phyloP scores from a whole-genome alignment of 2,888 invertebrate genomes.

The Selenia dentaria region DNA sequence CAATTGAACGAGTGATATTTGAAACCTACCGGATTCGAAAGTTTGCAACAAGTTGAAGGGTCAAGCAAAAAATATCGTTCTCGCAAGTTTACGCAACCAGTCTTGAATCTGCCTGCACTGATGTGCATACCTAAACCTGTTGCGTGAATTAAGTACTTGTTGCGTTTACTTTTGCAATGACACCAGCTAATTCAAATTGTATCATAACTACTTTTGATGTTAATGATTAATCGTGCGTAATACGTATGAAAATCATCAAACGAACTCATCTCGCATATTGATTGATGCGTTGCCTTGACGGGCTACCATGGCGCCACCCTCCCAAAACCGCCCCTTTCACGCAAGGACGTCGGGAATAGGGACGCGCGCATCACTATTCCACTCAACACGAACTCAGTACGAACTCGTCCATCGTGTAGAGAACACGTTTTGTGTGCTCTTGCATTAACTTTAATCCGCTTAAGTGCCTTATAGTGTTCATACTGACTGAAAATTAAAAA shows the following conservation, averaged over 20 bases:
- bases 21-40: constrained; percentile 12
- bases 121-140: constrained; percentile 63
- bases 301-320: constrained; percentile 77
- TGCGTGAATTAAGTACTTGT: constrained; percentile 47
- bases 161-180: constrained; percentile 42
- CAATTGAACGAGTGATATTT: constrained; percentile 1
- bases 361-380: constrained; percentile 75
- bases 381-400: constrained; percentile 65
- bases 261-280: constrained; percentile 79
- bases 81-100: constrained; percentile 47
- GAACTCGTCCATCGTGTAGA: constrained; percentile 57
- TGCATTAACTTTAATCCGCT: constrained; percentile 51
- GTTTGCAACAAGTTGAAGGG: constrained; percentile 16
- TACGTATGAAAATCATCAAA: constrained; percentile 38
- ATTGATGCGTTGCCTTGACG: constrained; percentile 77
- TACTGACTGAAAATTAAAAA: constrained; percentile 44
- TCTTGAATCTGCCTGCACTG: constrained; percentile 49
- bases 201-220: constrained; percentile 3
- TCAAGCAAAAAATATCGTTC: constrained; percentile 11
- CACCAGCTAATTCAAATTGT: constrained; percentile 24
- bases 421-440: constrained; percentile 58
- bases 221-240: constrained; percentile 16
- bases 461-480: constrained; percentile 48
- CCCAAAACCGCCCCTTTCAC: constrained; percentile 73
- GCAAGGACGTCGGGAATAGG: constrained; percentile 79